These are phyloP conservation scores for Cepaea hortensis DNA, from an alignment of 2,888 invertebrate genomes.

Conservation along the genomic window DNA sequence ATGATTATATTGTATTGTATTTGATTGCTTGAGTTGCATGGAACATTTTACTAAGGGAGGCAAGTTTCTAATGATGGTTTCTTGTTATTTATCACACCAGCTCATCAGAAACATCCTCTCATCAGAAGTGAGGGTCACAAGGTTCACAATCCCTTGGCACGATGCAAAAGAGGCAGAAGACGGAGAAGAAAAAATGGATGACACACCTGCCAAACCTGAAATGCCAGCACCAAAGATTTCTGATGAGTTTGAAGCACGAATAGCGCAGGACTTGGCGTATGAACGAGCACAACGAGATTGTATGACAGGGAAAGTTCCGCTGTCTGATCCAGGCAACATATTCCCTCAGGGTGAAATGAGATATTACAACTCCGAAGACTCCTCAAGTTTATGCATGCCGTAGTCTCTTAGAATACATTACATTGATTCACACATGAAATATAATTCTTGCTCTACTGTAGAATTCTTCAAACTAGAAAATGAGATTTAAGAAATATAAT, in stretches of 20 bases:
- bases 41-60: not conserved
- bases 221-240: slow-evolving; percentile 34
- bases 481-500: too few species aligned
- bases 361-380: slow-evolving; percentile 46
- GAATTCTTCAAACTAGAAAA: too few species aligned
- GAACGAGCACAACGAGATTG: slow-evolving; percentile 45
- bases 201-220: slow-evolving; percentile 26
- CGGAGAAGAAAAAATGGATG: slow-evolving; percentile 46
- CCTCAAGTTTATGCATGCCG: slow-evolving; percentile 50
- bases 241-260: slow-evolving; percentile 37
- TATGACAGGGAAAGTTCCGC: slow-evolving; percentile 37
- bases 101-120: slow-evolving; percentile 87
- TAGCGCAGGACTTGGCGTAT: slow-evolving; percentile 44
- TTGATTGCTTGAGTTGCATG: not conserved
- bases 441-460: too few species aligned
- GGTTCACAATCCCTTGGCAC: slow-evolving; percentile 97
- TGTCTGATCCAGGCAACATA: slow-evolving; percentile 46
- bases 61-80: not conserved
- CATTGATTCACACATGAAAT: too few species aligned
- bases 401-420: not conserved
- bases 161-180: slow-evolving; percentile 32
- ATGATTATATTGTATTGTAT: too few species aligned
- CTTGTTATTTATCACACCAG: slow-evolving; percentile 68
- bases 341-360: slow-evolving; percentile 37
- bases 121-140: slow-evolving; percentile 93